Evolutionary conservation across 1,140 invertebrate genomes (phyloP).

Genomic region (Diprion similis): DNA sequence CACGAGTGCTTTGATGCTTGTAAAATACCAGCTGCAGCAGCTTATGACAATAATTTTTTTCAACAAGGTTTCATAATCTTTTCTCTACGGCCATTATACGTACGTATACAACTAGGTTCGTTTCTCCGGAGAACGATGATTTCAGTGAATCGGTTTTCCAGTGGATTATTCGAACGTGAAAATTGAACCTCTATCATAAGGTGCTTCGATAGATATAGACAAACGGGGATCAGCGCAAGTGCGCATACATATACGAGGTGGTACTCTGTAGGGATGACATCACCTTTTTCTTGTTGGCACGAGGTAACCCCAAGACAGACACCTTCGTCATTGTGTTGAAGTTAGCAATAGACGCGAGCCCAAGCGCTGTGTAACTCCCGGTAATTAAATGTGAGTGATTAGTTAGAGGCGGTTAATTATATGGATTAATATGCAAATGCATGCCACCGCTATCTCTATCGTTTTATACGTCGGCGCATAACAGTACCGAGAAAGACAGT

Average conservation of each 20-base stretch:
- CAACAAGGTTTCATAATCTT: too few species aligned
- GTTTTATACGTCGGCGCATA: neutral
- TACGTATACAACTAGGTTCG: too few species aligned
- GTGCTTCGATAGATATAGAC: neutral
- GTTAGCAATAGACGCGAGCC: too few species aligned
- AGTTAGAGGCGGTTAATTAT: conserved; percentile 43
- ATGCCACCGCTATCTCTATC: neutral
- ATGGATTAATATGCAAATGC: conserved; percentile 46
- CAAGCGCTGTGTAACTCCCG: conserved; percentile 5
- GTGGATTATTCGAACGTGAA: too few species aligned
- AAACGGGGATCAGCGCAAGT: neutral
- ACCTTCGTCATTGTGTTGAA: too few species aligned
- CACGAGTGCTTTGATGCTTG: too few species aligned
- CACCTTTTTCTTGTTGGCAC: neutral
- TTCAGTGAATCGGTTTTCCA: too few species aligned
- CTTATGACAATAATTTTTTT: too few species aligned
- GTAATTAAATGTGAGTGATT: conserved; percentile 44
- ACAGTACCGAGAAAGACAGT: neutral
- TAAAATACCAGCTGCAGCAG: too few species aligned
- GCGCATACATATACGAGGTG: neutral
- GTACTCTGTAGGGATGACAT: neutral
- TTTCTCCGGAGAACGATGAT: too few species aligned
- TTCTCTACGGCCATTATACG: too few species aligned
- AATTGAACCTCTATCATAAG: neutral
- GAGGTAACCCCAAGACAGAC: conserved; percentile 9